Conservation (phyloP, 2,888 invertebrate species). For the Pachycephus smyrnensis region DNA sequence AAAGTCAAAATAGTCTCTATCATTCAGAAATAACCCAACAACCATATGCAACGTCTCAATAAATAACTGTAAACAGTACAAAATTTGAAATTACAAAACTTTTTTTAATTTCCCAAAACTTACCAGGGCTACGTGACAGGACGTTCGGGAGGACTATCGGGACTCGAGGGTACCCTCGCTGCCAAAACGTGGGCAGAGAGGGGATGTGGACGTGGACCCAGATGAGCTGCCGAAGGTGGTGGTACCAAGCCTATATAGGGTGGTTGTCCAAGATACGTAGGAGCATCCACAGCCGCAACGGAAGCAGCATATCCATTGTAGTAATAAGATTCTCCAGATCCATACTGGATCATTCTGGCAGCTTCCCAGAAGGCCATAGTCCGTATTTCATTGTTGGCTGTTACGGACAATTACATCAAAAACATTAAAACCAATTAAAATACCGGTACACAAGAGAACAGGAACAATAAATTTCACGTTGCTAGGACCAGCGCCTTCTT, state of each 20-base stretch:
- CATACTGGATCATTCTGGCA: slow-evolving; percentile 35
- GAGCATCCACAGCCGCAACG: slow-evolving; percentile 37
- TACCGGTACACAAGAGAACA: neutral
- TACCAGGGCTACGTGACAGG: slow-evolving; percentile 51
- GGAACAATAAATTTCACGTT: neutral
- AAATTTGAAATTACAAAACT: neutral
- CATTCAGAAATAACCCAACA: neutral
- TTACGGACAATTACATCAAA: slow-evolving; percentile 10
- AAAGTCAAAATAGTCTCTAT: neutral
- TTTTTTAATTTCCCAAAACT: slow-evolving; percentile 29
- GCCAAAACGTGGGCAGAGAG: slow-evolving; percentile 38
- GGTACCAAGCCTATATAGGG: slow-evolving; percentile 47
- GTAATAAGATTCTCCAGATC: neutral
- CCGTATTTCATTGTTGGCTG: slow-evolving; percentile 49
- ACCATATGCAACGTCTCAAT: neutral
- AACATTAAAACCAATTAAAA: neutral
- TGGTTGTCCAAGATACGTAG: slow-evolving; percentile 51
- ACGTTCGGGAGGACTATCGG: slow-evolving; percentile 48
- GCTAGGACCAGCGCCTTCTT: neutral
- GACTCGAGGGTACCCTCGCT: slow-evolving; percentile 40
- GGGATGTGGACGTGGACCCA: slow-evolving; percentile 37
- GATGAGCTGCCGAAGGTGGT: slow-evolving; percentile 37
- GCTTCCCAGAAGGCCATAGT: slow-evolving; percentile 43
- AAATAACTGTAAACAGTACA: neutral
- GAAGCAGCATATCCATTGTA: slow-evolving; percentile 23